Evolutionary conservation across 2,888 invertebrate genomes (phyloP), one percentile per base, ranked within the genome.

Genomic region (Scaptomyza polygonia): DNA sequence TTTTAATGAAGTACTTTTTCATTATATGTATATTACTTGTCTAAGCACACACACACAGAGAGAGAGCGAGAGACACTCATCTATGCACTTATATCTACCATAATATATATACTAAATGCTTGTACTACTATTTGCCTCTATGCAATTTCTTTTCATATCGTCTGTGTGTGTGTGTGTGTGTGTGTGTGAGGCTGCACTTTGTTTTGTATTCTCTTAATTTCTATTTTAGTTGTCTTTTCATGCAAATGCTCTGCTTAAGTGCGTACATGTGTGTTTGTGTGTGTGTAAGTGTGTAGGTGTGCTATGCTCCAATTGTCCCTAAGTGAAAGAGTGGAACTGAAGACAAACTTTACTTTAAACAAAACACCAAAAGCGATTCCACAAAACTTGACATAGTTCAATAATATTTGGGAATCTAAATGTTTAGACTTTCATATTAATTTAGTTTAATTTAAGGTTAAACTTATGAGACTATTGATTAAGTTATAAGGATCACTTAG

Each of bases 1-100:
- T 85, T 85, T 85, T 85, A 85, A 85, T 85, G 85, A 85, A 85
- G 85, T 85, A 85, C 85, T 85, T 85, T 85, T 88, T 85, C 84
- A 85, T 88, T 83, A 85, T 79, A 69, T 67, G 66, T 70, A 75
- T 78, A 77, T 71, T 77, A 77, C 71, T 76, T 71, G 59, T 75
- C 56, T 71, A 61, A 67, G 55, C 56, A 65, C 61, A 58, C 55
- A 34, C 29, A 43, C 54, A 57, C 30, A 40, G 12, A 25, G 8
- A 25, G 18, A 43, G 18, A 45, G n/a, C 51, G 18, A 56, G 25
- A 42, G 45, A 61, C 57, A 59, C 52, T 45, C 48, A 44, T 61
- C 65, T 53, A 42, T 49, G 65, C 57, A 66, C 61, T 54, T 30
- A 54, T 34, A 47, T 32, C 48, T 30, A 49, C 14, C n/a, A 18